Evolutionary conservation across 2,888 invertebrate genomes (phyloP).

Genomic region (Euproctis similis): DNA sequence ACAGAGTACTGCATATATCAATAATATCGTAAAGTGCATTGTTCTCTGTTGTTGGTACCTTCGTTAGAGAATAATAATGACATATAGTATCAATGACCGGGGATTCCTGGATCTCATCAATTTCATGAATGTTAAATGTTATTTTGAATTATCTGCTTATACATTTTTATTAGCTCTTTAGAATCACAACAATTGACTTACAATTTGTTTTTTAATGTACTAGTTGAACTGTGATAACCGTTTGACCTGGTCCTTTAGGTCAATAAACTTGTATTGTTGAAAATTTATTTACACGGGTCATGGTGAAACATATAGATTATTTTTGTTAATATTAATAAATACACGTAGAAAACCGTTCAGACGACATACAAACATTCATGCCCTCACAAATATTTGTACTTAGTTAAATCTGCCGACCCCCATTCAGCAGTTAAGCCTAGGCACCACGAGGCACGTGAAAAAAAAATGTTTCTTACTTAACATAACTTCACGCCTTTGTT

Average conservation of each 20-base stretch:
- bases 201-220: constrained; percentile 28
- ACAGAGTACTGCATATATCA: constrained; percentile 8
- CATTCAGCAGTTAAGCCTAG: no score
- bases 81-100: constrained; percentile 14
- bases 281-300: no score
- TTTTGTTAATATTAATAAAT: no score
- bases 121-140: constrained; percentile 28
- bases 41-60: constrained; percentile 13
- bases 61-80: constrained; percentile 15
- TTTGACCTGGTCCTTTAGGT: constrained; percentile 30
- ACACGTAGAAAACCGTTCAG: no score
- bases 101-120: constrained; percentile 23
- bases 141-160: constrained; percentile 29
- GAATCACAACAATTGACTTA: constrained; percentile 26
- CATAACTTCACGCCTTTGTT: no score
- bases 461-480: no score
- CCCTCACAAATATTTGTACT: no score
- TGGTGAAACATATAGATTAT: no score
- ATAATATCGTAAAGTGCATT: constrained; percentile 7
- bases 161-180: constrained; percentile 39
- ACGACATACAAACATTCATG: no score
- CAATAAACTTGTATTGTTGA: constrained; percentile 28
- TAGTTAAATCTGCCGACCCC: no score
- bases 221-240: constrained; percentile 29
- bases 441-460: no score